A percentile compares a stretch with the other conserved stretches of the same genome.
Evolutionary conservation across 2,888 invertebrate genomes (phyloP).

Genomic region (Heteromyza rotundicornis): DNA sequence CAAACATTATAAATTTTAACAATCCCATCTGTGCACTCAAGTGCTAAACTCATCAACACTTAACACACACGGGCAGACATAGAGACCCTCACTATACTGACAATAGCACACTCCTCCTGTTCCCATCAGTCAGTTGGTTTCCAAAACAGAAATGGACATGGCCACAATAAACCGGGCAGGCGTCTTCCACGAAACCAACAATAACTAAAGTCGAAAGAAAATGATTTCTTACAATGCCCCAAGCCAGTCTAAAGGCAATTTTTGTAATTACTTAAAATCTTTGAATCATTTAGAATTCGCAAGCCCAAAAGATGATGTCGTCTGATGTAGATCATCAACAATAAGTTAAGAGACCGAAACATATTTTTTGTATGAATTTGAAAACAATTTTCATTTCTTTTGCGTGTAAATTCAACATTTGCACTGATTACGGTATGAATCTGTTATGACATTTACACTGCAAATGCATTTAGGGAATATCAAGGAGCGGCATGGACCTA

Average conservation of each 20-base stretch:
- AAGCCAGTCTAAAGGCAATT: slow-evolving; percentile 31
- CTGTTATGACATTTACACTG: slow-evolving; percentile 50
- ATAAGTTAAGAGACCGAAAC: slow-evolving; percentile 40
- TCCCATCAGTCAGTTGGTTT: slow-evolving; percentile 6
- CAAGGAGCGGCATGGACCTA: too few species aligned
- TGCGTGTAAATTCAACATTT: too few species aligned
- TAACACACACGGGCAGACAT: not conserved
- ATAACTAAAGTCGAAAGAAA: not conserved
- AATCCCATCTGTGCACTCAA: slow-evolving; percentile 15
- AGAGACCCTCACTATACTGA: slow-evolving; percentile 3
- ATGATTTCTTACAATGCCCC: not conserved
- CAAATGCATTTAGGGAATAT: slow-evolving; percentile 28
- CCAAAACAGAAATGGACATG: slow-evolving; percentile 5
- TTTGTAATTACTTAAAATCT: slow-evolving; percentile 58
- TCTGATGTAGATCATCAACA: slow-evolving; percentile 46
- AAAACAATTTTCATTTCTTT: too few species aligned
- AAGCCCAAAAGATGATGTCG: slow-evolving; percentile 39
- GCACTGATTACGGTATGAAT: slow-evolving; percentile 44
- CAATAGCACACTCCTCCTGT: not conserved
- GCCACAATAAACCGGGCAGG: not conserved
- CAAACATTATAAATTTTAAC: slow-evolving; percentile 42
- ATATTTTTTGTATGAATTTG: slow-evolving; percentile 12
- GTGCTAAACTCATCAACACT: slow-evolving; percentile 16
- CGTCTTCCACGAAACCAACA: not conserved
- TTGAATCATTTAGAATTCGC: slow-evolving; percentile 57